Evolutionary conservation across 2,888 invertebrate genomes (phyloP).

Genomic region (Tethea ocularis): DNA sequence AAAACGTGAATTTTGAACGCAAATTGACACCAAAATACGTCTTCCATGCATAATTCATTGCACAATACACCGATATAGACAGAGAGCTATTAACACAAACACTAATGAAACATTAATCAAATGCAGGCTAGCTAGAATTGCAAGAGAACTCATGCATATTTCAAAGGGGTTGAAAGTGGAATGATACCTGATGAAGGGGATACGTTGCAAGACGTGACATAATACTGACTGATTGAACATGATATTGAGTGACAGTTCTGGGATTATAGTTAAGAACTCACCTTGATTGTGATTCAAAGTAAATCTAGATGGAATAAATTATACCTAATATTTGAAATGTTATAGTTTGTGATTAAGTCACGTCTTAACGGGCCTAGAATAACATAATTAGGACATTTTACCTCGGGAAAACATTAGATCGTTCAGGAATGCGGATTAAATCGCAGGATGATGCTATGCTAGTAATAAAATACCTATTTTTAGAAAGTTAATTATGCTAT

Average conservation of each 20-base stretch:
- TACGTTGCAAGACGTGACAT: slow-evolving; percentile 20
- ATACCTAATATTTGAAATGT: no score
- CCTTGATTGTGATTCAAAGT: neutral
- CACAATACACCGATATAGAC: slow-evolving; percentile 8
- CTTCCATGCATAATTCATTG: slow-evolving; percentile 20
- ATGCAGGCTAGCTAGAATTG: slow-evolving; percentile 43
- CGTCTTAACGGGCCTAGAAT: no score
- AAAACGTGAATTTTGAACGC: no score
- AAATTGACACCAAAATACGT: slow-evolving; percentile 31
- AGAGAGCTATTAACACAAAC: slow-evolving; percentile 32
- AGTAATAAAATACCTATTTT: no score
- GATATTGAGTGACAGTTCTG: neutral
- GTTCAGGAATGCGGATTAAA: no score
- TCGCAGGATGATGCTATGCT: no score
- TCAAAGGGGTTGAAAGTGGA: slow-evolving; percentile 34
- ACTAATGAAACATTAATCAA: slow-evolving; percentile 61
- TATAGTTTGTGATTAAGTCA: no score
- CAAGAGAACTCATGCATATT: slow-evolving; percentile 60
- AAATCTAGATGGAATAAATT: neutral
- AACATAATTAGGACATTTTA: no score
- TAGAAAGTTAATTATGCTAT: no score
- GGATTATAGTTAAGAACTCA: neutral
- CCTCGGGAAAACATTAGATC: no score
- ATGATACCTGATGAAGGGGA: slow-evolving; percentile 20
- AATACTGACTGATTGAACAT: neutral